These are phyloP conservation scores for Rhingia campestris DNA, from an alignment of 2,888 invertebrate species.

Conservation along the genomic window DNA sequence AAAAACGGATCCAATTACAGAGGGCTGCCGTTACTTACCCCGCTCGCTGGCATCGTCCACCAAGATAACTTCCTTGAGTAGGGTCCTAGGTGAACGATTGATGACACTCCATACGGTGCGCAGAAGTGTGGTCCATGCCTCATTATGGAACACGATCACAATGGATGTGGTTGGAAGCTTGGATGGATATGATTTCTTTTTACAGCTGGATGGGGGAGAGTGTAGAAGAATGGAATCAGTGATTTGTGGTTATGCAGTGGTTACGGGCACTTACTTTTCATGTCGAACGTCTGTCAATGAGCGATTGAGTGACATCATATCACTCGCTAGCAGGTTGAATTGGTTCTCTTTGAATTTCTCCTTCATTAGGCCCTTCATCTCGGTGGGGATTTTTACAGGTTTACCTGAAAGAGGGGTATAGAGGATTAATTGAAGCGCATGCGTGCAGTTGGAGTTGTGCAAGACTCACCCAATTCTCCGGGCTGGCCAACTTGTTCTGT, in stretches of 20 bases:
- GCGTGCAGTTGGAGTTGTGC: neutral
- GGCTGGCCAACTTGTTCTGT: slow-evolving; percentile 87
- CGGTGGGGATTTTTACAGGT: slow-evolving; percentile 94
- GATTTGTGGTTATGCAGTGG: neutral
- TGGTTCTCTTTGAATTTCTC: slow-evolving; percentile 99
- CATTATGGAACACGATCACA: slow-evolving; percentile 99
- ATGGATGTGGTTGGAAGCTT: slow-evolving; percentile 96
- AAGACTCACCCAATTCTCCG: slow-evolving; percentile 92
- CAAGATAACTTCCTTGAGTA: slow-evolving; percentile 96
- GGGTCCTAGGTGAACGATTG: slow-evolving; percentile 93
- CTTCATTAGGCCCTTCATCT: slow-evolving; percentile 93
- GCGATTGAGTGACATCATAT: slow-evolving; percentile 97
- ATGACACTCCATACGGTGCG: slow-evolving; percentile 98
- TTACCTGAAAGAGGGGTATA: slow-evolving; percentile 83
- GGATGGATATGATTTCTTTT: slow-evolving; percentile 89
- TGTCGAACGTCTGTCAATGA: slow-evolving; percentile 96
- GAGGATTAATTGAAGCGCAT: neutral
- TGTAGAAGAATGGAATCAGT: slow-evolving; percentile 11
- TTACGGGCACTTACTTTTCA: slow-evolving; percentile 87
- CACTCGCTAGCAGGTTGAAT: slow-evolving; percentile 98
- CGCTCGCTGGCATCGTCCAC: slow-evolving; percentile 99
- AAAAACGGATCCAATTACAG: slow-evolving; percentile 26
- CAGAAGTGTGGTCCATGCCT: slow-evolving; percentile 98
- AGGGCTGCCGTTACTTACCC: slow-evolving; percentile 82
- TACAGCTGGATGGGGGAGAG: slow-evolving; percentile 85